Evolutionary conservation across 2,888 invertebrate genomes (phyloP), one percentile per base, ranked within the genome.

Genomic region (Latheticus oryzae): DNA sequence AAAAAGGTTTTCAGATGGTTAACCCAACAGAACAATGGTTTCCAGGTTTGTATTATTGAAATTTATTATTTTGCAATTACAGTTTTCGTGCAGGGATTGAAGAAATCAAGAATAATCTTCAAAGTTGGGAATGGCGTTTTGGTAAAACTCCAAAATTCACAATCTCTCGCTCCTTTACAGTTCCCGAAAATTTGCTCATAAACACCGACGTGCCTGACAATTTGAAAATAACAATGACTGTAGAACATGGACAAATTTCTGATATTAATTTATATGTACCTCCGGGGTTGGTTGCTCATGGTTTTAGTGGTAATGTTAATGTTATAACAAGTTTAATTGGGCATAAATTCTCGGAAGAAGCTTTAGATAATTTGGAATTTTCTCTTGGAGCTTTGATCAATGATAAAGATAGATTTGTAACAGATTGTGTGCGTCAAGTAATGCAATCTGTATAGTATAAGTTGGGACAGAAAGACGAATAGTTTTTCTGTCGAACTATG

Each of bases 21-120:
- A 93, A 93, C 79, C 94, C 95, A 1, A 90, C 90, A 0, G 90
- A 95, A 67, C 86, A 89, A 63, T 93, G 92, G 91, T 95, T 93
- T 76, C 91, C 92, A 7, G 53, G 42, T 53, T 17, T n/a, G 45
- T 43, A 28, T 7, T 21, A 11, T 13, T 12, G 17, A 12, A 19
- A 5, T 19, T 19, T 19, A 19, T 19, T 5, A 19, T 5, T 19
- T 19, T 19, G 21, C 21, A 19, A 19, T 21, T 5, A 28, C 28
- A n/a, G 28, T 28, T 28, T 5, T 28, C 28, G 3, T 32, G 4
- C 24, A 61, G 50, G 42, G 11, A 58, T 62, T 37, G 37, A 32
- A 5, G 57, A 35, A n/a, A 81, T 93, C 53, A 85, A 85, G 52
- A 82, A 84, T 24, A 86, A 88, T 59, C 85, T 93, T 42, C 78